Evolutionary conservation across 1,140 invertebrate genomes (phyloP).

Genomic region (Neomicropteryx cornuta): DNA sequence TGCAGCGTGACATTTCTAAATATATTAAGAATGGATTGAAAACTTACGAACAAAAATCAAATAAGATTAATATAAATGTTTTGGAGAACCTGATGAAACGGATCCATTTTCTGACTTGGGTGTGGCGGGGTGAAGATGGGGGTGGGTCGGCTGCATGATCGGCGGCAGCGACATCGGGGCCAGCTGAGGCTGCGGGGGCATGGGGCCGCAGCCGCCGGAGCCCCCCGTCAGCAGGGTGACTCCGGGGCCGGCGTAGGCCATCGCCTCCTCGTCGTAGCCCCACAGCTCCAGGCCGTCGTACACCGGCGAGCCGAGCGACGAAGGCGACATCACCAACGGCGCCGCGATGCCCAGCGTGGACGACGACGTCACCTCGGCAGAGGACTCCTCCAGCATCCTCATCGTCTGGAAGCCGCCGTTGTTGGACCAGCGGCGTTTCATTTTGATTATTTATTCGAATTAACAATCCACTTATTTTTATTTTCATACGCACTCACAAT

Average conservation of each 20-base stretch:
- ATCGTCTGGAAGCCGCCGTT: slow-evolving; percentile 50
- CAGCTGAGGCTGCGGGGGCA: slow-evolving; percentile 24
- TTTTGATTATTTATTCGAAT: too few species aligned
- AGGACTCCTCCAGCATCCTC: slow-evolving; percentile 57
- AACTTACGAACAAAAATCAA: too few species aligned
- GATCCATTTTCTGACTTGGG: slow-evolving; percentile 41
- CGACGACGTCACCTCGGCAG: slow-evolving; percentile 63
- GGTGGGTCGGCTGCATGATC: slow-evolving; percentile 35
- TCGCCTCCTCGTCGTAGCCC: slow-evolving; percentile 48
- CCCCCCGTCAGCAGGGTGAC: slow-evolving; percentile 26
- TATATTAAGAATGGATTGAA: too few species aligned
- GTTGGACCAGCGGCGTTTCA: slow-evolving; percentile 59
- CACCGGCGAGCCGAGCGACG: slow-evolving; percentile 51
- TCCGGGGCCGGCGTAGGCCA: slow-evolving; percentile 25
- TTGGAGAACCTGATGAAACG: slow-evolving; percentile 41
- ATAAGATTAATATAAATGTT: too few species aligned
- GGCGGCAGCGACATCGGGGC: slow-evolving; percentile 34
- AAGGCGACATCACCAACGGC: slow-evolving; percentile 56
- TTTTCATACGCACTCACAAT: too few species aligned
- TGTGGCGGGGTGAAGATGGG: slow-evolving; percentile 36
- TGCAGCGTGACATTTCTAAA: too few species aligned
- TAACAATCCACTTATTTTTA: too few species aligned
- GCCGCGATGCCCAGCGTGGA: slow-evolving; percentile 43
- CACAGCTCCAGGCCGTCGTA: slow-evolving; percentile 72
- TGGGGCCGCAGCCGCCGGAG: slow-evolving; percentile 26